Evolutionary conservation across 2,113 vertebrate genomes (phyloP).

Genomic region (Chunga burmeisteri): DNA sequence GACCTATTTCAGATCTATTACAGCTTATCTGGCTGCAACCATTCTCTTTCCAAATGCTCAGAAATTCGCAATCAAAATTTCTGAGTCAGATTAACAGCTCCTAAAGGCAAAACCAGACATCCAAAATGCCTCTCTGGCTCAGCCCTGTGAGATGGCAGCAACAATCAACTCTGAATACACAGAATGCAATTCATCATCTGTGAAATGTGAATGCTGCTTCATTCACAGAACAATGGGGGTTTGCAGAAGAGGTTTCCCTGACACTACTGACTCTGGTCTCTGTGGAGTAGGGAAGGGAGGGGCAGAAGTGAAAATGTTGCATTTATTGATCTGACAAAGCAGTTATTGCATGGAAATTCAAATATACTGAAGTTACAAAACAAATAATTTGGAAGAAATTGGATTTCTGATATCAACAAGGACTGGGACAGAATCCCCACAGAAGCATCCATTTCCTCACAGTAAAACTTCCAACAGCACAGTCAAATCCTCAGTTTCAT

Average conservation of each 20-base stretch:
- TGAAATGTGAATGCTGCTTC: not conserved
- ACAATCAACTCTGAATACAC: not conserved
- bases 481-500: not conserved
- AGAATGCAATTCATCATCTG: not conserved
- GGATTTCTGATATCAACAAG: not conserved
- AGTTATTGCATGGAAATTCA: not conserved
- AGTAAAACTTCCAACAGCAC: not conserved
- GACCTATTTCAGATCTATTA: not conserved
- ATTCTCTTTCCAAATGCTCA: not conserved
- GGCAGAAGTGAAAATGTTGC: not conserved
- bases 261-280: not conserved
- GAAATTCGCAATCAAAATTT: not conserved
- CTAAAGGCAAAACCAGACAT: not conserved
- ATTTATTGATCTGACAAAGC: not conserved
- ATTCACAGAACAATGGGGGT: not conserved
- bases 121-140: not conserved
- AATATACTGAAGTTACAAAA: not conserved
- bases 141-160: not conserved
- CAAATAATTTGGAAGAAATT: not conserved
- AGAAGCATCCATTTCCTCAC: not conserved
- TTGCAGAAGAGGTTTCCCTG: not conserved
- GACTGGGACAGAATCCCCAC: not conserved
- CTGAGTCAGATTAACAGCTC: not conserved
- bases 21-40: not conserved
- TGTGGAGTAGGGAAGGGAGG: not conserved